Percentiles rank a stretch among this genome's conserved stretches.
These are phyloP conservation scores for Callopanchax toddi DNA, from an alignment of 2,113 vertebrate species.

Conservation along the genomic window DNA sequence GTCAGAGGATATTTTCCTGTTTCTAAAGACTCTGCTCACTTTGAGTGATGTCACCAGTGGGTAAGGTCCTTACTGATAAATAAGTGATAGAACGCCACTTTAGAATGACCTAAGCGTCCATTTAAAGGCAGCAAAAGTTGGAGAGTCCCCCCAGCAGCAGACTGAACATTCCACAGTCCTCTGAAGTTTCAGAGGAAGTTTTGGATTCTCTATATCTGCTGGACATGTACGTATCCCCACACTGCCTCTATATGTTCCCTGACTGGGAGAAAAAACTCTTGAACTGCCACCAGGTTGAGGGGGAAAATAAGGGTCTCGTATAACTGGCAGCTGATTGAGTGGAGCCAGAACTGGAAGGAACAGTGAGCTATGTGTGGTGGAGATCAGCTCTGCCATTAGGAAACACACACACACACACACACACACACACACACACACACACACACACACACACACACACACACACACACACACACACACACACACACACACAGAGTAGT, in stretches of 20 bases:
- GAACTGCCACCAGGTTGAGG: neutral
- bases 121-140: too few species aligned
- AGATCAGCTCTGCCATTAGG: slow-evolving; percentile 44
- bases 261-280: neutral
- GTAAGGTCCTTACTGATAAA: too few species aligned
- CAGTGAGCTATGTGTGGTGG: slow-evolving; percentile 56
- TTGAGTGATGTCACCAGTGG: too few species aligned
- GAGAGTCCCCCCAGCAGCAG: too few species aligned
- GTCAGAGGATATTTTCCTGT: too few species aligned
- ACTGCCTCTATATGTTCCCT: neutral
- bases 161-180: too few species aligned
- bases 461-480: slow-evolving; percentile 20
- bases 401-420: neutral
- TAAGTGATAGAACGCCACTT: too few species aligned
- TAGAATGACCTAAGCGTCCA: too few species aligned
- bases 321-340: slow-evolving; percentile 55
- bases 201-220: neutral
- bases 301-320: slow-evolving; percentile 1
- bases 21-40: too few species aligned
- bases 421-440: too few species aligned
- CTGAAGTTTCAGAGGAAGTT: too few species aligned
- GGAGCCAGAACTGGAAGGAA: slow-evolving; percentile 46
- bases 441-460: too few species aligned
- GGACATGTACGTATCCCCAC: neutral
- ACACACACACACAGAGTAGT: slow-evolving; percentile 19